These are phyloP conservation scores for Yponomeuta plumbellus DNA, from an alignment of 2,888 invertebrate species.

Conservation along the genomic window DNA sequence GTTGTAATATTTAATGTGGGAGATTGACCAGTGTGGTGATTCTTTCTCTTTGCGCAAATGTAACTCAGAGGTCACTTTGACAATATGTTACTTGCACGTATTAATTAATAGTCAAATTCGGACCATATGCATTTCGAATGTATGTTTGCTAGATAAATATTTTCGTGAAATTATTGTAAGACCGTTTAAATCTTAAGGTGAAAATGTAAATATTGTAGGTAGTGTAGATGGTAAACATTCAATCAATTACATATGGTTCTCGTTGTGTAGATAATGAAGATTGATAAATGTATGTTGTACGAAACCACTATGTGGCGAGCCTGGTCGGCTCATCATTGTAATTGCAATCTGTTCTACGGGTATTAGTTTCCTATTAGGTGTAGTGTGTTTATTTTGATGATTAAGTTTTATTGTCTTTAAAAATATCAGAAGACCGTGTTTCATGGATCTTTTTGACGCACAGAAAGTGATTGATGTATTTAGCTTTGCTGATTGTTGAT, in stretches of 20 bases:
- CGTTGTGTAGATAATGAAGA: conserved; percentile 2
- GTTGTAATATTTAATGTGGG: neutral
- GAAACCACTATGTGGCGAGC: conserved; percentile 12
- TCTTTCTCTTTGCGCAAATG: neutral
- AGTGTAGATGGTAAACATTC: conserved; percentile 10
- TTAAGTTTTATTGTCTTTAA: conserved; percentile 44
- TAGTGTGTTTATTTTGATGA: conserved; percentile 60
- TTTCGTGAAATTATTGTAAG: conserved; percentile 13
- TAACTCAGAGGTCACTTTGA: neutral
- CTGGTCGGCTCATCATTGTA: conserved; percentile 10
- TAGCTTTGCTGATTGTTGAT: conserved; percentile 66
- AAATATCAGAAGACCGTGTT: conserved; percentile 40
- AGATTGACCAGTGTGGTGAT: neutral
- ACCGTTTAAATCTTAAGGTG: neutral
- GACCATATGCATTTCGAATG: conserved; percentile 41
- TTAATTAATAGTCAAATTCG: conserved; percentile 21
- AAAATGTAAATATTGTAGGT: conserved; percentile 4
- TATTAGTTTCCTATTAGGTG: conserved; percentile 76
- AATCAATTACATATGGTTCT: conserved; percentile 15
- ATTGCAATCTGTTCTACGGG: conserved; percentile 75
- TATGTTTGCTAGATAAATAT: conserved; percentile 20
- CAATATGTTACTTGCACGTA: neutral
- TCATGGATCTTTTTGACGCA: conserved; percentile 54
- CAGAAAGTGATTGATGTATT: conserved; percentile 48
- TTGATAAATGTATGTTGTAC: conserved; percentile 6